Evolutionary conservation across 2,797 vertebrate species (phyloP).

Genomic region (Channallabes apus): DNA sequence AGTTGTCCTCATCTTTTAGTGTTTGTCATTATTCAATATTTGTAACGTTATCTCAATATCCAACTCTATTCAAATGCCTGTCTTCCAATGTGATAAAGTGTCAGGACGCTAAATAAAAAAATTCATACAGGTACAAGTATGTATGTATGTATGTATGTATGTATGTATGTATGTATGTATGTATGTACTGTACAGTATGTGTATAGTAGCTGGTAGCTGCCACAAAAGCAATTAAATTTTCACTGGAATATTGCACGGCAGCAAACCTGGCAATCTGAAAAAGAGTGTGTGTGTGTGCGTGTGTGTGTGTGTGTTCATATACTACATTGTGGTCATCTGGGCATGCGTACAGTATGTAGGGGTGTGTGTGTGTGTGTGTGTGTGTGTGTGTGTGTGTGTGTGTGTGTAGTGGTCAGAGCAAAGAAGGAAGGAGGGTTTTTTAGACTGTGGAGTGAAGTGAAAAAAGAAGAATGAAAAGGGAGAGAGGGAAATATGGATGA

Average conservation of each 20-base stretch:
- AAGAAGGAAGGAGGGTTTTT: conserved; percentile 69
- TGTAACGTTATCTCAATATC: background rate
- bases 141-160: too few species aligned
- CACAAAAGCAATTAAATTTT: conserved; percentile 34
- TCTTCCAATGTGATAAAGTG: conserved; percentile 5
- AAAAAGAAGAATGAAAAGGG: conserved; percentile 52
- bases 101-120: conserved; percentile 49
- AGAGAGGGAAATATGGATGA: conserved; percentile 57
- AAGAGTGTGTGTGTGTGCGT: conserved; percentile 41
- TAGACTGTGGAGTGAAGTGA: conserved; percentile 65
- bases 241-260: conserved; percentile 59
- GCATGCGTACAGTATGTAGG: conserved; percentile 35
- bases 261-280: conserved; percentile 57
- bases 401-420: conserved; percentile 66
- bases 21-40: background rate
- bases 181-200: background rate
- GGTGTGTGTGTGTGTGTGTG: conserved; percentile 1
- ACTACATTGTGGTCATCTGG: conserved; percentile 68
- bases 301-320: conserved; percentile 31
- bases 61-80: background rate
- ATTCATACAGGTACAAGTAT: too few species aligned
- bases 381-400: background rate
- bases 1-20: conserved; percentile 3
- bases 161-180: too few species aligned
- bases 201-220: conserved; percentile 23